Base-by-base conservation (phyloP, 2,113 vertebrate genomes). In the human (Homo sapiens) region DNA sequence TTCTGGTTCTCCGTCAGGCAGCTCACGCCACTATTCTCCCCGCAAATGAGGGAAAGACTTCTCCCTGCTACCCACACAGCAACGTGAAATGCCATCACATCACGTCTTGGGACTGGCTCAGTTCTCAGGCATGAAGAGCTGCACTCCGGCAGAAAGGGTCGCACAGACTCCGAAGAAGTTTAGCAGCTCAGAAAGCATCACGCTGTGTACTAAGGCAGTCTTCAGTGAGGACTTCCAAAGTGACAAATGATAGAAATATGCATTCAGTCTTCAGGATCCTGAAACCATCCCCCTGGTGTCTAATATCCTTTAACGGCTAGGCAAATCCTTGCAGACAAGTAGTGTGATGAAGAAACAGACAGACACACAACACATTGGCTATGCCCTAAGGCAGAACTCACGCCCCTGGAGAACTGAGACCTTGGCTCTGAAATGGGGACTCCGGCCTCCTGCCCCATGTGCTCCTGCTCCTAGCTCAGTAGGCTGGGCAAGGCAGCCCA, bases 81-180 rank as follows among this genome's bases (percentile, higher is more conserved):
- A 48, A 48, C 2, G 3, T 61, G 90, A 95, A 95, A 87, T 84
- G 83, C 90, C 72, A 66, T 32, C 85, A n/a, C 68, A 38, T 52
- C 79, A 30, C 5, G 9, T 66, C 81, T 45, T 5, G 11, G 64
- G 61, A 64, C 81, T 68, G 80, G 45, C 86, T 82, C 45, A 64
- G 90, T 40, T 40, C 72, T 78, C 70, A 17, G 27, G 38, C 90
- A 90, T 18, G 61, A 50, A 94, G 38, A 85, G 93, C 32, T 1
- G 0, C 1, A 2, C 59, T 70, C 48, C 9, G 14, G 90, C 80
- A 90, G 23, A 52, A 48, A 82, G 86, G 88, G 61, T 55, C 9
- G 1, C 6, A 3, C 13, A 23, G 55, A 90, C 43, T 61, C 68
- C 43, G 30, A 57, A 96, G 75, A 97, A 97, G 92, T 96, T 93